Evolutionary conservation across 2,888 invertebrate species (phyloP), one percentile per base, ranked within the genome.

Genomic region (Caenorhabditis angaria): DNA sequence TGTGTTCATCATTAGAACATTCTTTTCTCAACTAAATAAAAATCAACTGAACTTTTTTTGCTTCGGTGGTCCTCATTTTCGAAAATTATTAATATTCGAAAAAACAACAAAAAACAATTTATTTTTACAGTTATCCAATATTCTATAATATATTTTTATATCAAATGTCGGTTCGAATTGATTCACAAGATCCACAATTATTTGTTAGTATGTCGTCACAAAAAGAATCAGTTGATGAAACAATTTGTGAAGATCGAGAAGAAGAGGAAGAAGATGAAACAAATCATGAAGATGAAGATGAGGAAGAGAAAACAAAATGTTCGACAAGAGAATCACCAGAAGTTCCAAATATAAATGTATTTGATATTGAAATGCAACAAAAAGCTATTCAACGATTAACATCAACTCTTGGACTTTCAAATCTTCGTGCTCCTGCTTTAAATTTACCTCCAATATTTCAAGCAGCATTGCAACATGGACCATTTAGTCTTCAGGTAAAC

Each of bases 311-410:
- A 24, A 24, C n/a, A 24, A 41, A 69, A 60, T 47, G 57, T 28
- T 71, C 71, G 0, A 64, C 71, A n/a, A 64, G 74, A 12, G 60
- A 71, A 4, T 71, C 76, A 0, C 73, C 71, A 0, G 69, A 69
- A 0, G 58, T 55, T 20, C 51, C 66, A 18, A 64, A 56, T 14
- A 61, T 68, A 3, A 70, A 68, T 61, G 65, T 68, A 4, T 75
- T 81, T 68, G 80, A 81, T 55, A 28, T 82, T 29, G 84, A 83
- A 57, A 80, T 82, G 47, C 83, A 82, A 20, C 83, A 84, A 65
- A 84, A 82, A 68, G 83, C 80, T 0, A 75, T 83, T 51, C 84
- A 84, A 41, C 75, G 83, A 61, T 71, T 84, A 20, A 78, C 78
- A 18, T 67, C 68, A 1, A 67, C 73, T 48, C 29, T 78, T 18